These are phyloP conservation scores for Scalopus aquaticus DNA, from an alignment of 2,113 vertebrate genomes.

Conservation along the genomic window DNA sequence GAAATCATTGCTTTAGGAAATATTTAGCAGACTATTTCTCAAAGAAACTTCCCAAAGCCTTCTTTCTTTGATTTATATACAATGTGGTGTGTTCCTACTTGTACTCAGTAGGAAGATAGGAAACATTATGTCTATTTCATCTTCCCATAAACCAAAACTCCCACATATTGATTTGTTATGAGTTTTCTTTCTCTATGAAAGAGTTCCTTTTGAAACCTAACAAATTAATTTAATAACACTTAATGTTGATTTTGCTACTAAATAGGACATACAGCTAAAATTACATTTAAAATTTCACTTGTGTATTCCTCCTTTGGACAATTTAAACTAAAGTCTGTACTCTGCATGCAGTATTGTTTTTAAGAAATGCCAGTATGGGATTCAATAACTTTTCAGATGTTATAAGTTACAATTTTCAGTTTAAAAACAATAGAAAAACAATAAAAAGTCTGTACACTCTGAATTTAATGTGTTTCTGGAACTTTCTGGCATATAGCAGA, in stretches of 20 bases:
- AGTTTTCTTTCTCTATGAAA: neutral
- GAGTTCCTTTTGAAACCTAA: neutral
- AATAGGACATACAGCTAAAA: conserved; percentile 24
- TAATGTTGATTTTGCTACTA: conserved; percentile 17
- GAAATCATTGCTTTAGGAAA: neutral
- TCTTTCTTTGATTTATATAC: neutral
- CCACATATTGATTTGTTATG: neutral
- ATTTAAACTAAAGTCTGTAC: conserved; percentile 57
- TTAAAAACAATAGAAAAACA: conserved; percentile 68
- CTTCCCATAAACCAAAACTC: neutral
- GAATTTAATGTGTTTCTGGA: conserved; percentile 31
- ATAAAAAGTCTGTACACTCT: conserved; percentile 55
- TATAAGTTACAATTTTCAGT: conserved; percentile 54
- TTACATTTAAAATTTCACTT: conserved; percentile 37
- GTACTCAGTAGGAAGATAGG: neutral
- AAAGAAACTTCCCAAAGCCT: neutral
- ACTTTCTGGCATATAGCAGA: neutral
- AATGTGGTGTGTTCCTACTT: neutral
- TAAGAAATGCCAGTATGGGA: conserved; percentile 52
- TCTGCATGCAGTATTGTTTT: conserved; percentile 33
- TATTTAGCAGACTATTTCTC: neutral
- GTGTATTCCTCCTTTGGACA: conserved; percentile 35
- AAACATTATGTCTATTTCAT: neutral
- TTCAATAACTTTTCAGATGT: conserved; percentile 65
- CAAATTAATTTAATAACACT: neutral